Base-by-base conservation (phyloP, 2,113 vertebrate genomes). In the Hymenochirus boettgeri region DNA sequence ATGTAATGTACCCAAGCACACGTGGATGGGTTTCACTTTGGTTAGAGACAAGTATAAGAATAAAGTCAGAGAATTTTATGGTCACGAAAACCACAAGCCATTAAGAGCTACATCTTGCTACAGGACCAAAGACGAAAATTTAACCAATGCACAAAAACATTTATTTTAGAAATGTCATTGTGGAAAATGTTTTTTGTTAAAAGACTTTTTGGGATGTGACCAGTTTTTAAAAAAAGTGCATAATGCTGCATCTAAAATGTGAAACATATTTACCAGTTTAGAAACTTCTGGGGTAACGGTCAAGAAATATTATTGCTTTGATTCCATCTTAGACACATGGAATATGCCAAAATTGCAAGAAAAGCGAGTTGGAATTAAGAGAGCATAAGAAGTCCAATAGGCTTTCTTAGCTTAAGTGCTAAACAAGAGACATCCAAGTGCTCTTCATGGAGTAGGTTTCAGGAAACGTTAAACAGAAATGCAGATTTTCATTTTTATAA, bases 261-360 rank as follows among this genome's bases (percentile, higher is more conserved):
- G 13, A 33, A 79, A 78, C 77, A 70, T 82, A 77, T 76, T 64
- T 73, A 78, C 71, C n/a, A n/a, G n/a, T n/a, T n/a, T n/a, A n/a
- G n/a, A n/a, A n/a, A n/a, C n/a, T n/a, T n/a, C n/a, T n/a, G n/a
- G n/a, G n/a, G n/a, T n/a, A n/a, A n/a, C n/a, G n/a, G n/a, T n/a
- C n/a, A n/a, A 61, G 77, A 74, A 74, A 72, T 62, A 57, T 90
- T 91, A 90, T 89, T 91, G 89, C 89, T 90, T 88, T 88, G 86
- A 85, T 86, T 90, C 86, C 79, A 80, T 80, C 83, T 82, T 71
- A 75, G 82, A 81, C 77, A 81, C 75, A 75, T 51, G 74, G 53
- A 72, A 70, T 73, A 77, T 74, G 74, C 75, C 79, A 82, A 79
- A 15, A 78, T 62, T 82, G 86, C 71, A 13, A 39, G 73, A 73